phyloP scores from a whole-genome alignment of 2,888 invertebrate species.

The Aphelenchoides bicaudatus region DNA sequence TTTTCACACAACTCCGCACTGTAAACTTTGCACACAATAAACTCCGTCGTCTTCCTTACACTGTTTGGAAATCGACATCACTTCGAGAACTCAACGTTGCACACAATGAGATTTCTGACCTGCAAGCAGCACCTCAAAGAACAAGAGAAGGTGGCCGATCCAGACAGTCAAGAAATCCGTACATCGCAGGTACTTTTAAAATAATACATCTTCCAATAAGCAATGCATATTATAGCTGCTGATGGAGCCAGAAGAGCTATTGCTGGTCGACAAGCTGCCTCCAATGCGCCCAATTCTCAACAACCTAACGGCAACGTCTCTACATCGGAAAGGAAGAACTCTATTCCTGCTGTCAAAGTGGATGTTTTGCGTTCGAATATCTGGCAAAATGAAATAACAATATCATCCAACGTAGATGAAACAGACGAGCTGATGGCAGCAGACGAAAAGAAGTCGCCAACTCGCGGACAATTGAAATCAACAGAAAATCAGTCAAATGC shows the following conservation, averaged over 20 bases:
- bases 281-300: no score
- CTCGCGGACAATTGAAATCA: no score
- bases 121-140: no score
- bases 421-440: conserved; percentile 35
- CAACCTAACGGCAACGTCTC: no score
- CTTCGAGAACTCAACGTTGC: conserved; percentile 74
- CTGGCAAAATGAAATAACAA: conserved; percentile 62
- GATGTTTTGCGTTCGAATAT: conserved; percentile 74
- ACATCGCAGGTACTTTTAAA: no score
- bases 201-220: no score
- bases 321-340: no score
- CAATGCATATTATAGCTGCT: no score
- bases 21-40: conserved; percentile 81
- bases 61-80: conserved; percentile 39
- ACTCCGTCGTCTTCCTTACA: conserved; percentile 69
- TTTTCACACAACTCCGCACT: conserved; percentile 68
- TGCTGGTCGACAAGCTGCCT: no score
- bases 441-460: neutral
- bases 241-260: no score
- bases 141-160: no score
- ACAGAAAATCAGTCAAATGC: conserved; percentile 28
- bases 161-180: no score
- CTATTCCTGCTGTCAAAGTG: neutral
- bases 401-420: conserved; percentile 42
- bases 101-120: conserved; percentile 70